Percentiles rank a stretch among this genome's conserved stretches.
phyloP scores from a whole-genome alignment of 2,113 vertebrate species.

The Saimiri boliviensis region DNA sequence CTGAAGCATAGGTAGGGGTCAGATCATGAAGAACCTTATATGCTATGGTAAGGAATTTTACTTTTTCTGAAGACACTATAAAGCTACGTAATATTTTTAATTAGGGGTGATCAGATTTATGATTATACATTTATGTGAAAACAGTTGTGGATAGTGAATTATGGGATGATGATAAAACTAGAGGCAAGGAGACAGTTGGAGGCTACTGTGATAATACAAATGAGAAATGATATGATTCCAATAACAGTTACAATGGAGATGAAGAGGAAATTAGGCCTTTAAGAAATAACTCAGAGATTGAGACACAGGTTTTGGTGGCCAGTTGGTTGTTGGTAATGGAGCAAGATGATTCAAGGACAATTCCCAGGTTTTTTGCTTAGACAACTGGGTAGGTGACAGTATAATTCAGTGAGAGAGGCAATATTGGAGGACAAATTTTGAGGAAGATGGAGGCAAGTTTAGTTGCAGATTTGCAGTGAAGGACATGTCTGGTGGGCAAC shows the following conservation, averaged over 20 bases:
- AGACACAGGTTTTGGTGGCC: slow-evolving; percentile 14
- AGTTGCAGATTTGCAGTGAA: slow-evolving; percentile 23
- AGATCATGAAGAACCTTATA: slow-evolving; percentile 28
- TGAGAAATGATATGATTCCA: background rate
- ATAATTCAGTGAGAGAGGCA: background rate
- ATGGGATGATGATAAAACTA: background rate
- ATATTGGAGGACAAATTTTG: background rate
- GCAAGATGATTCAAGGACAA: background rate
- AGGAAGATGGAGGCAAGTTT: background rate
- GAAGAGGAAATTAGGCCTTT: background rate
- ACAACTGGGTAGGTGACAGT: background rate
- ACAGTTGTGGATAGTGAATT: slow-evolving; percentile 28
- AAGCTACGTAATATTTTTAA: slow-evolving; percentile 41
- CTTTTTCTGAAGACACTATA: slow-evolving; percentile 15
- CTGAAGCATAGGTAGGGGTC: background rate
- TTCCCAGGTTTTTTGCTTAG: background rate
- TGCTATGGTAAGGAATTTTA: slow-evolving; percentile 27
- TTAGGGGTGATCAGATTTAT: background rate
- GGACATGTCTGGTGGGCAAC: background rate
- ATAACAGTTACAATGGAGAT: background rate
- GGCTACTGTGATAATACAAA: background rate
- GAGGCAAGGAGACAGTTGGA: slow-evolving; percentile 5
- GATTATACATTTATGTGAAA: slow-evolving; percentile 46
- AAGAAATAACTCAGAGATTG: background rate
- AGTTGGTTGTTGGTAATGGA: background rate